A percentile compares a stretch with the other conserved stretches of the same genome.
These are phyloP conservation scores for Phalloptychus januarius DNA, from an alignment of 2,797 vertebrate species.

Conservation along the genomic window DNA sequence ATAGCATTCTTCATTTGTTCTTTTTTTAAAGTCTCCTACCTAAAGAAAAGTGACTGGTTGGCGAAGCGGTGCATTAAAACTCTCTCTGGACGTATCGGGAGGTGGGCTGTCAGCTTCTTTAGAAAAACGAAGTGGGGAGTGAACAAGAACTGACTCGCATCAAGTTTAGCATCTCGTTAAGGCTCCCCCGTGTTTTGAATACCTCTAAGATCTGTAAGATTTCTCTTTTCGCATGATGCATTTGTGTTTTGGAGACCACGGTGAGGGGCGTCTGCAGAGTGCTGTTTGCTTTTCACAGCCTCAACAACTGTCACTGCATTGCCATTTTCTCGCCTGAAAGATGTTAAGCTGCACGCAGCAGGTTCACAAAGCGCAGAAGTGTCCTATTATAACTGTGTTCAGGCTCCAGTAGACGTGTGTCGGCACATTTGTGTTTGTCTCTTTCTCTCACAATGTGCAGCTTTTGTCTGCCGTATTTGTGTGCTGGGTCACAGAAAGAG, in stretches of 20 bases:
- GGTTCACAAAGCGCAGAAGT: background rate
- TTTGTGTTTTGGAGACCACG: background rate
- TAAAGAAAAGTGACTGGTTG: conserved; percentile 10
- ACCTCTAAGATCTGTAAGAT: conserved; percentile 13
- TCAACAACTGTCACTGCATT: background rate
- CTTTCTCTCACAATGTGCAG: conserved; percentile 6
- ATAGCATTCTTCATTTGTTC: conserved; percentile 9
- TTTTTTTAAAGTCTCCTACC: conserved; percentile 14
- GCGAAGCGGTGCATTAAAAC: conserved; percentile 26
- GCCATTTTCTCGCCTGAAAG: conserved; percentile 6
- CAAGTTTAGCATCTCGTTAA: conserved; percentile 5
- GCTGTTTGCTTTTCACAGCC: background rate
- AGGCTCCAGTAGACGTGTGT: conserved; percentile 6
- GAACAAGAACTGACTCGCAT: conserved; percentile 13
- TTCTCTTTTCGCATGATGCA: background rate
- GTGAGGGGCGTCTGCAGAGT: background rate
- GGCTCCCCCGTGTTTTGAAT: background rate
- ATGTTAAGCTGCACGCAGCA: conserved; percentile 3
- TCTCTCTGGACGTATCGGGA: conserved; percentile 32
- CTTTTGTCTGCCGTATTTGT: conserved; percentile 21
- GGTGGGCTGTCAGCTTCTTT: conserved; percentile 6
- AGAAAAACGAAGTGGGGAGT: background rate
- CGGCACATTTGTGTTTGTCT: conserved; percentile 12
- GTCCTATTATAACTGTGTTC: conserved; percentile 11
- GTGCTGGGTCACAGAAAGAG: conserved; percentile 26